Conservation (phyloP, 64 coral and sea anemone genomes). For the Actinia tenebrosa region DNA sequence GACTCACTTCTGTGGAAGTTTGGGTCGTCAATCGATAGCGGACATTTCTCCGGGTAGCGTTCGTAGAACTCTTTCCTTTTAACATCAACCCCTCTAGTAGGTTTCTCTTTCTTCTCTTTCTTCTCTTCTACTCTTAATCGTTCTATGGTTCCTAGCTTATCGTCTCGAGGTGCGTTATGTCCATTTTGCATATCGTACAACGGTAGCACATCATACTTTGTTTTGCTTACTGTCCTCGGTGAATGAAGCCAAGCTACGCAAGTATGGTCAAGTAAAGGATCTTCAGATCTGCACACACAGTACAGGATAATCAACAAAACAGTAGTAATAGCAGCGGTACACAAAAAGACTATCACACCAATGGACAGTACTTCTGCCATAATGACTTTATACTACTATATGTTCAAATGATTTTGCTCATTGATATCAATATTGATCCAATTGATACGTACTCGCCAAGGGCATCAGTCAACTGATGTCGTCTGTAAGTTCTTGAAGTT, state of each 20-base stretch:
- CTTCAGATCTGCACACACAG: neutral
- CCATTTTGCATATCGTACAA: neutral
- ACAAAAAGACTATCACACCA: neutral
- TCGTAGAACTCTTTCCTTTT: neutral
- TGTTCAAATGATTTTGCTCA: too few species aligned
- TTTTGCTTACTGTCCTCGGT: neutral
- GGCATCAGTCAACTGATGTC: too few species aligned
- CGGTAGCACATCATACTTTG: neutral
- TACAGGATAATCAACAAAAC: neutral
- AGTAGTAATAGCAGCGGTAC: neutral
- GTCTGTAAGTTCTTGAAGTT: too few species aligned
- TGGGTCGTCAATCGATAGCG: neutral
- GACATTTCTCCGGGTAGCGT: slow-evolving; percentile 5
- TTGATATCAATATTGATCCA: too few species aligned
- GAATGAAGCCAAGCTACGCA: slow-evolving; percentile 1
- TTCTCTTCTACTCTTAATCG: neutral
- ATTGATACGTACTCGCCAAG: too few species aligned
- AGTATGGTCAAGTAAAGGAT: neutral
- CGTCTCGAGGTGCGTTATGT: neutral
- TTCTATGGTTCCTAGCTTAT: neutral
- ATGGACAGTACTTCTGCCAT: neutral
- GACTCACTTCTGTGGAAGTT: neutral
- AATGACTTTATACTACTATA: too few species aligned
- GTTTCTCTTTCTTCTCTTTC: neutral
- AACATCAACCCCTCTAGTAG: neutral